These are phyloP conservation scores for Rhagoletis zephyria DNA, from an alignment of 1,140 invertebrate species.

Conservation along the genomic window DNA sequence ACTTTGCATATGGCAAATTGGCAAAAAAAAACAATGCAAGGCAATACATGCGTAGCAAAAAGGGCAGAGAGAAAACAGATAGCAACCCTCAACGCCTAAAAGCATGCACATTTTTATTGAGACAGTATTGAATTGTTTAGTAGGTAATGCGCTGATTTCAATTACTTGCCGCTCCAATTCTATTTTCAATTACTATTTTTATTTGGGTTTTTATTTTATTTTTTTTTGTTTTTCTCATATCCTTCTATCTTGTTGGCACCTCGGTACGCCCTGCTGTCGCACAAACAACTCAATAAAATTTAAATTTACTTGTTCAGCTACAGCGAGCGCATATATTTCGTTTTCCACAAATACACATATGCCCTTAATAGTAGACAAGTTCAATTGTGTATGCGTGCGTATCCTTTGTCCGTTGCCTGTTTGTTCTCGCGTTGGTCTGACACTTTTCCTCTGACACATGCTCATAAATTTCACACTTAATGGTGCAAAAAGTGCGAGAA, in stretches of 20 bases:
- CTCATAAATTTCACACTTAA: conserved; percentile 71
- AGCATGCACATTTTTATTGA: conserved; percentile 3
- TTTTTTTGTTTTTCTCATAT: not conserved
- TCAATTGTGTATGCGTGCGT: not conserved
- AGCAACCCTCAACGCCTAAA: conserved; percentile 36
- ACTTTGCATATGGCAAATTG: conserved; percentile 57
- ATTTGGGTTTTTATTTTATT: not conserved
- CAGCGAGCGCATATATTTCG: not conserved
- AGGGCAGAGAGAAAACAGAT: not conserved
- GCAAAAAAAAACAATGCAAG: not conserved
- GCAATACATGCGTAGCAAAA: conserved; percentile 53
- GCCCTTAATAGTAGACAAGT: not conserved
- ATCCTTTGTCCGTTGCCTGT: conserved; percentile 20
- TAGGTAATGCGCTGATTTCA: conserved; percentile 42
- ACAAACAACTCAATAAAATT: conserved; percentile 54
- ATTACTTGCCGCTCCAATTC: conserved; percentile 54
- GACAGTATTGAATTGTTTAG: conserved; percentile 24
- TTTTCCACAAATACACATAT: not conserved
- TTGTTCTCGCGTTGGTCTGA: not conserved
- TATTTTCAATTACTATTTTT: conserved; percentile 26
- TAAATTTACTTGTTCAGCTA: conserved; percentile 53
- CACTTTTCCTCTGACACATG: conserved; percentile 12
- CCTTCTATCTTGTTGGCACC: not conserved
- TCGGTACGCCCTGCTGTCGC: not conserved
- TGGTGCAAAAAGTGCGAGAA: conserved; percentile 72